Evolutionary conservation across 2,113 vertebrate species (phyloP).

Genomic region (Muntiacus reevesi): DNA sequence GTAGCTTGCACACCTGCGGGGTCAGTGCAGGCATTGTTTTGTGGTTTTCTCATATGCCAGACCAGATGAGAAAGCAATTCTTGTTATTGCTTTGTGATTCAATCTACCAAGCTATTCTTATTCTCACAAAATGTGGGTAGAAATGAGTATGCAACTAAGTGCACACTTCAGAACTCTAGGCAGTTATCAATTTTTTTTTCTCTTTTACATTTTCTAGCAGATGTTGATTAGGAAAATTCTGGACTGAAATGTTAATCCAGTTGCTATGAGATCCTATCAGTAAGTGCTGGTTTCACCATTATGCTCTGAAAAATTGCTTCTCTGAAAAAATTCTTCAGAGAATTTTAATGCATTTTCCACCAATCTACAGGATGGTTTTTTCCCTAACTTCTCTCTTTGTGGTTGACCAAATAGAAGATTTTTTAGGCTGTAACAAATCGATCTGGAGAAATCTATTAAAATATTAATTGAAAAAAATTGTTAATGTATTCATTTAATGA

Average conservation of each 20-base stretch:
- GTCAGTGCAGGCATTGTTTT: conserved; percentile 57
- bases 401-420: neutral
- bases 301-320: neutral
- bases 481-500: neutral
- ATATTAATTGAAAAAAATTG: neutral
- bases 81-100: conserved; percentile 50
- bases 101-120: neutral
- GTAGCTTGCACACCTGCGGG: conserved; percentile 54
- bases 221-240: conserved; percentile 6
- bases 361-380: neutral
- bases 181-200: neutral
- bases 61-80: conserved; percentile 63
- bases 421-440: neutral
- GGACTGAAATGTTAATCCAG: neutral
- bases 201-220: neutral
- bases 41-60: conserved; percentile 12
- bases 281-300: neutral
- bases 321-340: neutral
- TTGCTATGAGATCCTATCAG: neutral
- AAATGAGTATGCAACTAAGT: neutral
- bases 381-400: neutral
- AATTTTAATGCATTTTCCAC: conserved; percentile 29
- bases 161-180: neutral
- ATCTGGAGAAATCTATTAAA: neutral
- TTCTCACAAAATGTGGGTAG: neutral